Percentiles rank a stretch among this genome's conserved stretches.
Conservation (phyloP, 2,113 vertebrate species). For the Hassar affinis region DNA sequence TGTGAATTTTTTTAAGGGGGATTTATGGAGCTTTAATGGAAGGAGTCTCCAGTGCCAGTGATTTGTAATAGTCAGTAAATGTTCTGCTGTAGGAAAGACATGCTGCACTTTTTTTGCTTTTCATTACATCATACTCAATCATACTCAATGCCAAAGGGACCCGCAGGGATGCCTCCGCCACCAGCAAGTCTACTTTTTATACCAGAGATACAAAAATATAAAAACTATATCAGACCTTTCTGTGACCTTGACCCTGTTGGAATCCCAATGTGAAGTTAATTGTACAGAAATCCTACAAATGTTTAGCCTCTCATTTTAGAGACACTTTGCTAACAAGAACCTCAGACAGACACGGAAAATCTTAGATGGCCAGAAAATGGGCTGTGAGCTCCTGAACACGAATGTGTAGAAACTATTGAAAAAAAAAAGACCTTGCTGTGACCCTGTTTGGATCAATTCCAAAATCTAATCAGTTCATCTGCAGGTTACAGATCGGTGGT, state of each 20-base stretch:
- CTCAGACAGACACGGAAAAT: too few species aligned
- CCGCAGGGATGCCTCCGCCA: neutral
- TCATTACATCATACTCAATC: too few species aligned
- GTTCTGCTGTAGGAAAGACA: neutral
- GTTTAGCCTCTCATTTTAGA: too few species aligned
- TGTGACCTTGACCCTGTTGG: neutral
- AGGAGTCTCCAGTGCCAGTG: neutral
- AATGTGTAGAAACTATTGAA: too few species aligned
- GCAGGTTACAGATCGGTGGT: neutral
- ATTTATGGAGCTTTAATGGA: neutral
- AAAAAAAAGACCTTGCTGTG: neutral
- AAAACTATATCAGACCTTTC: neutral
- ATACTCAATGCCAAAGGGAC: neutral
- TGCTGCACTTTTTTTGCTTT: neutral
- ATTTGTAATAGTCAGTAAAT: neutral
- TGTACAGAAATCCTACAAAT: too few species aligned
- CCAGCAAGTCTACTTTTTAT: neutral
- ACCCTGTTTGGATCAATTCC: neutral
- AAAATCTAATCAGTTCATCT: neutral
- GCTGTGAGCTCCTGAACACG: too few species aligned
- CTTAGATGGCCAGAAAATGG: too few species aligned
- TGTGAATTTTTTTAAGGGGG: neutral
- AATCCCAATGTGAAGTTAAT: too few species aligned
- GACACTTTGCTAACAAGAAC: too few species aligned
- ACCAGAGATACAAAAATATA: too few species aligned